Conservation (phyloP, 2,888 invertebrate species). For the Nycteola revayana region DNA sequence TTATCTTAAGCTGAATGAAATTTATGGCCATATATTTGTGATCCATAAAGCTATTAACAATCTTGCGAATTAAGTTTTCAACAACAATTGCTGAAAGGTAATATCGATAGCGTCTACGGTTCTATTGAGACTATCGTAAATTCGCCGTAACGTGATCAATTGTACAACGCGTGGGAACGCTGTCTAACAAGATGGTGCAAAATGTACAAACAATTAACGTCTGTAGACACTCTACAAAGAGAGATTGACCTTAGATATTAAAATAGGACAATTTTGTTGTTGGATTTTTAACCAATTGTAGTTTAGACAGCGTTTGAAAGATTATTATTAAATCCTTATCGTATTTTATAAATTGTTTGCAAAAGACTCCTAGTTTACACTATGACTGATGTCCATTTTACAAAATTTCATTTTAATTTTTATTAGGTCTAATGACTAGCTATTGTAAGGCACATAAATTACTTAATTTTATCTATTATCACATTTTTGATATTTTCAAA, state of each 20-base stretch:
- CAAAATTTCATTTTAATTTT: slow-evolving; percentile 31
- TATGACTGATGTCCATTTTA: slow-evolving; percentile 44
- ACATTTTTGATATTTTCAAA: slow-evolving; percentile 28
- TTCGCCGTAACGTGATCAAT: slow-evolving; percentile 16
- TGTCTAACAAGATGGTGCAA: slow-evolving; percentile 26
- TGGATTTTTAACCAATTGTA: slow-evolving; percentile 50
- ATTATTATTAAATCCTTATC: slow-evolving; percentile 25
- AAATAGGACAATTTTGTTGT: slow-evolving; percentile 57
- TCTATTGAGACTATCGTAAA: slow-evolving; percentile 2
- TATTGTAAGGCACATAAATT: slow-evolving; percentile 42
- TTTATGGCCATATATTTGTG: too few relatives aligned
- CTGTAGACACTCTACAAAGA: slow-evolving; percentile 47
- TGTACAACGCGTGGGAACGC: slow-evolving; percentile 16
- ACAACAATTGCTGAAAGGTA: too few relatives aligned
- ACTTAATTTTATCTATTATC: slow-evolving; percentile 44
- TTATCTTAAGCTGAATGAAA: too few relatives aligned
- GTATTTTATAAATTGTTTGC: slow-evolving; percentile 32
- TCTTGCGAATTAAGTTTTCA: too few relatives aligned
- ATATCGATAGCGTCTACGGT: neutral
- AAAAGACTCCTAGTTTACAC: slow-evolving; percentile 37
- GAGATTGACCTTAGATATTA: slow-evolving; percentile 58
- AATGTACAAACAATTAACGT: slow-evolving; percentile 57
- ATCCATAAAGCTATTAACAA: too few relatives aligned
- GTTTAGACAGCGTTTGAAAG: slow-evolving; percentile 38
- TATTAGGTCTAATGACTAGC: slow-evolving; percentile 23